Conservation (phyloP, 2,888 invertebrate genomes). For the Tetropium fuscum region DNA sequence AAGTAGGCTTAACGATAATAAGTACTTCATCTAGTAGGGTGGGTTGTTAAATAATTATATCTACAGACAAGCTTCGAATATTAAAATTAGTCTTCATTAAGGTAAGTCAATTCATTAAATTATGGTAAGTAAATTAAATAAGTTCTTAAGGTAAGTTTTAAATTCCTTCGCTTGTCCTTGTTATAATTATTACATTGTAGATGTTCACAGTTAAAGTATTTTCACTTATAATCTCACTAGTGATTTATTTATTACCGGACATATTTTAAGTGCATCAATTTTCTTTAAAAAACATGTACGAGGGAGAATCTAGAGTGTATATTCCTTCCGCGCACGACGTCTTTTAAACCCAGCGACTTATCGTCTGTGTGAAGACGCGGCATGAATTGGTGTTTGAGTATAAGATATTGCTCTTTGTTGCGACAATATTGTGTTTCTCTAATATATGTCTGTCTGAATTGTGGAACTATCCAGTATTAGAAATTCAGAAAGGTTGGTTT, state of each 20-base stretch:
- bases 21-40: not conserved
- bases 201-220: constrained; percentile 1
- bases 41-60: constrained; percentile 1
- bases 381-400: not conserved
- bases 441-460: not conserved
- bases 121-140: too few species aligned
- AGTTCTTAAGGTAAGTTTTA: too few species aligned
- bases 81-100: not conserved
- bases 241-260: not conserved
- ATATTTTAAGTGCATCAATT: not conserved
- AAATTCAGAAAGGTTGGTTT: not conserved
- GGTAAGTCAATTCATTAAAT: not conserved
- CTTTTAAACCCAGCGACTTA: not conserved
- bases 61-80: constrained; percentile 1
- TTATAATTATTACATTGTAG: constrained; percentile 3
- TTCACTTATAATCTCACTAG: not conserved
- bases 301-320: not conserved
- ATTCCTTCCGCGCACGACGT: not conserved
- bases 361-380: not conserved
- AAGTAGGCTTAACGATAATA: too few species aligned
- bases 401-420: not conserved
- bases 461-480: not conserved
- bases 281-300: not conserved
- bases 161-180: constrained; percentile 3
- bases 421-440: not conserved